Evolutionary conservation across 2,113 vertebrate species (phyloP).

Genomic region (Amazona guildingii): DNA sequence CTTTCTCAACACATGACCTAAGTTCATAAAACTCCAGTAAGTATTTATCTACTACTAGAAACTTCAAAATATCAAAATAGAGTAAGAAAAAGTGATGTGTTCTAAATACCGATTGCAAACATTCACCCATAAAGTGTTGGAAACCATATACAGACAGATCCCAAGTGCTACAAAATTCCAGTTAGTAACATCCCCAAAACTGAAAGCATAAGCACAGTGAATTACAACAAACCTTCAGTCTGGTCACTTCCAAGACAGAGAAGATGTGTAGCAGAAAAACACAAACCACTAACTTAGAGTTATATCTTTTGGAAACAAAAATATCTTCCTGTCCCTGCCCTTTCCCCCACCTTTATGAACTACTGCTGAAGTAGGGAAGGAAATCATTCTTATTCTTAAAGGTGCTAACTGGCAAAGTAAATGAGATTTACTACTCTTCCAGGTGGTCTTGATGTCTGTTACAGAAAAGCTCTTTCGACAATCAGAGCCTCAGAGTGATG

Average conservation of each 20-base stretch:
- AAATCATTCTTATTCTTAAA: not conserved
- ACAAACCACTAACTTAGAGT: not conserved
- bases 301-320: not conserved
- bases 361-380: not conserved
- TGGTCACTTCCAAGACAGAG: not conserved
- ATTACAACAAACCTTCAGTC: not conserved
- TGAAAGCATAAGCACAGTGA: not conserved
- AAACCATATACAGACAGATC: not conserved
- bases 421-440: not conserved
- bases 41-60: not conserved
- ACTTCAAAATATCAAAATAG: not conserved
- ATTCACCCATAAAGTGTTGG: not conserved
- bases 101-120: not conserved
- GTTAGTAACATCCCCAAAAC: not conserved
- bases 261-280: fast-evolving
- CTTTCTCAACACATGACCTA: not conserved
- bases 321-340: fast-evolving
- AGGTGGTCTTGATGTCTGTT: not conserved
- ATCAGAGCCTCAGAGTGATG: not conserved
- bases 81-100: not conserved
- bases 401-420: not conserved
- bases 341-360: not conserved
- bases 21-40: not conserved
- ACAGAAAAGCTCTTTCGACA: not conserved
- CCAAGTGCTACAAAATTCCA: not conserved